Base-by-base conservation (phyloP, 2,113 vertebrate species). In the Microcebus murinus region DNA sequence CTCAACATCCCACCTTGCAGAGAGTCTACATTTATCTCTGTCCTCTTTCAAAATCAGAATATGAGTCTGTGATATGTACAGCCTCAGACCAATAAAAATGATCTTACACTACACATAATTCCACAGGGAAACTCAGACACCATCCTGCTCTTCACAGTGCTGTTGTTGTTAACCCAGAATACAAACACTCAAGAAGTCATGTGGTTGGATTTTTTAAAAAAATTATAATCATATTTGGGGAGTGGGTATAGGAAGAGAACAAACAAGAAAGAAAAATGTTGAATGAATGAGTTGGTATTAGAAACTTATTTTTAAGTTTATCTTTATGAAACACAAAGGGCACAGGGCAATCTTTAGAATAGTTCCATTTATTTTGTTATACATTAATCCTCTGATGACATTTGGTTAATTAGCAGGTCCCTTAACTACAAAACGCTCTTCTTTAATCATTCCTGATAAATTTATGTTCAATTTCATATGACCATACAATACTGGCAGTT, bases 261-360 rank as follows among this genome's bases (percentile, higher is more conserved):
- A 82, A 59, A 57, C 21, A 87, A 59, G 45, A 57, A 80, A 76
- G 21, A 76, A 74, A 87, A 81, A 36, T 68, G 34, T 36, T n/a
- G 27, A 67, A 59, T 42, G 39, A 68, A n/a, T 61, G 15, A 42
- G 12, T 39, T 86, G 55, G 21, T 42, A 50, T 50, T 31, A 68
- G 25, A 59, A 82, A 79, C 27, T 73, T 36, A 81, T 57, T 87
- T 94, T 57, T 50, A 67, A 73, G n/a, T 63, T n/a, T 8, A 29
- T 68, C 57, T 87, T 52, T 65, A 42, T 67, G 57, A 94, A 73
- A 59, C 17, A 20, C 23, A 27, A 48, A 83, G 31, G 29, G 63
- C 36, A 48, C 7, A 3, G 36, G 63, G n/a, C 50, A 65, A 23
- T 68, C 27, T 70, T 83, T 23, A 48, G 29, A 82, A 61, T 8